Evolutionary conservation across 1,140 invertebrate species (phyloP), one percentile per base, ranked within the genome.

Genomic region (Amyelois transitella): DNA sequence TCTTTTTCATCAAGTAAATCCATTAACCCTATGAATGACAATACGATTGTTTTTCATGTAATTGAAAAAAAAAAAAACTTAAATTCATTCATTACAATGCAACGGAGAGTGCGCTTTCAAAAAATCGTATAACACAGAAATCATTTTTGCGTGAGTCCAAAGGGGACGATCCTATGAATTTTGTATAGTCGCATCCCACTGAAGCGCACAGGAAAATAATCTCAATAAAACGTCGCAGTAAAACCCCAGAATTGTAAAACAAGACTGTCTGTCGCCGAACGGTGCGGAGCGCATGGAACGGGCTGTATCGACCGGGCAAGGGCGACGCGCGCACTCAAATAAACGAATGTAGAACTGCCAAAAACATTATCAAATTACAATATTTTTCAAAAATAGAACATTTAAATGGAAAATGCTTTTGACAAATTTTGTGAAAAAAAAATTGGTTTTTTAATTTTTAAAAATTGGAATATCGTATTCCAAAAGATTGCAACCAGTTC

Each of bases 231-330:
- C 57, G 45, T 19, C 49, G 56, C 43, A 56, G 52, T 62, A 51
- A 60, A 61, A 61, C 59, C 58, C 64, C 60, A 69, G 72, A 70
- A 70, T 76, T 76, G 66, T 77, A 77, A 75, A 79, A 75, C 71
- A 82, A 81, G 81, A 83, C 82, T 72, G 75, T 82, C 80, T 77
- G 83, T 75, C 83, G 81, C 81, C 81, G 74, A 73, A 75, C 69
- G 65, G 53, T 60, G 63, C 60, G 53, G 60, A 72, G 69, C 70
- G 71, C 72, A 80, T 71, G 72, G 77, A 71, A 80, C 60, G 62
- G 44, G 77, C 78, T 83, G 65, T 85, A 85, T 85, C 80, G 81
- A 85, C 78, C 80, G 58, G 66, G 44, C 51, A 14, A 25, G 48
- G 63, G 38, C 81, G 83, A 85, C 83, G 83, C 83, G 83, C 83